Conservation (phyloP, 1,140 invertebrate species). For the Eubasilissa regina region DNA sequence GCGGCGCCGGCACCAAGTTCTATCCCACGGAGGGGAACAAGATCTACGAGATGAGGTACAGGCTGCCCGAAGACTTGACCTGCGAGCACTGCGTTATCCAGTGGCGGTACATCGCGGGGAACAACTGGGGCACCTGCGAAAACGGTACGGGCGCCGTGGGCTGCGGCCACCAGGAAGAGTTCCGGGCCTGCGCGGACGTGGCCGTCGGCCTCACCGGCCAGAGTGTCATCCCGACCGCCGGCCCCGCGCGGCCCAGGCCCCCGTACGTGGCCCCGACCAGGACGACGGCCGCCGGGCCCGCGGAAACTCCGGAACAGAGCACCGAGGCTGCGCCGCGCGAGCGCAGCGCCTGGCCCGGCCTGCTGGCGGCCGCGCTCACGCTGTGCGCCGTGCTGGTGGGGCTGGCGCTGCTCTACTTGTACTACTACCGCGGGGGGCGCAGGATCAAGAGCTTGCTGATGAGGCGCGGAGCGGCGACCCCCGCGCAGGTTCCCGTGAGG, state of each 20-base stretch:
- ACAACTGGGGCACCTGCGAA: slow-evolving; percentile 84
- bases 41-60: slow-evolving; percentile 76
- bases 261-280: slow-evolving; percentile 66
- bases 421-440: slow-evolving; percentile 68
- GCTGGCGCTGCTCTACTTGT: slow-evolving; percentile 67
- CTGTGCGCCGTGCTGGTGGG: slow-evolving; percentile 65
- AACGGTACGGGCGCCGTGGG: slow-evolving; percentile 83
- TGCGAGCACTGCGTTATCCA: slow-evolving; percentile 87
- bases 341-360: slow-evolving; percentile 60
- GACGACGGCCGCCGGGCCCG: slow-evolving; percentile 63
- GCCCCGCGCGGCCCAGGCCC: slow-evolving; percentile 63
- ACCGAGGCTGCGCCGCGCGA: slow-evolving; percentile 2
- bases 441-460: slow-evolving; percentile 68
- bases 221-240: slow-evolving; percentile 65
- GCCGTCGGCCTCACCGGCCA: slow-evolving; percentile 71
- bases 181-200: slow-evolving; percentile 89
- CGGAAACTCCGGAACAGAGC: slow-evolving; percentile 43
- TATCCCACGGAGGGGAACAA: slow-evolving; percentile 85
- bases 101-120: slow-evolving; percentile 87
- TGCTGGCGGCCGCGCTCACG: slow-evolving; percentile 65
- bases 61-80: slow-evolving; percentile 78
- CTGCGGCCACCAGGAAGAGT: slow-evolving; percentile 91
- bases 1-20: slow-evolving; percentile 71
- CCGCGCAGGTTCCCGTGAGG: slow-evolving; percentile 60
- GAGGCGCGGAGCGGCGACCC: slow-evolving; percentile 52